Evolutionary conservation across 1,140 invertebrate species (phyloP).

Genomic region (Sarcophaga bullata): DNA sequence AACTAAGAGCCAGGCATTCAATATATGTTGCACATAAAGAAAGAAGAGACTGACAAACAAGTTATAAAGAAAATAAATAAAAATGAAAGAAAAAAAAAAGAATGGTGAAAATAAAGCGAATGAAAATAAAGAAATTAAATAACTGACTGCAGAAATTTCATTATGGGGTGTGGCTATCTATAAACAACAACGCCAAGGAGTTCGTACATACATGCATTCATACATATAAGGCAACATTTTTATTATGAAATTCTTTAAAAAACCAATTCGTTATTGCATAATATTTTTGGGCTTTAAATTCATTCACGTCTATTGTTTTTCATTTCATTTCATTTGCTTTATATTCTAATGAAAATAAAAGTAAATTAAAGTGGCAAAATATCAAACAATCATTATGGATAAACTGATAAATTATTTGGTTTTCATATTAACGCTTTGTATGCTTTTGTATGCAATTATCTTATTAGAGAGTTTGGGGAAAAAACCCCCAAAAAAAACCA

Average conservation of each 20-base stretch:
- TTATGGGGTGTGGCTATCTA: constrained; percentile 7
- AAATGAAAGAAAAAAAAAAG: no score
- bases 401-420: neutral
- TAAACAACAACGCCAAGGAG: neutral
- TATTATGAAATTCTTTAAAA: neutral
- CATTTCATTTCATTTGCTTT: neutral
- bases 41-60: no score
- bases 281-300: neutral
- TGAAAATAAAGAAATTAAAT: neutral
- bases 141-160: neutral
- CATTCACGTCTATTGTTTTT: no score
- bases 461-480: no score
- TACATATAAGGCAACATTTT: no score
- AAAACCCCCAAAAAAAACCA: no score
- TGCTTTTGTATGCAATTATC: no score
- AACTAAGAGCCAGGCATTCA: no score
- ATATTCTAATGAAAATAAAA: constrained; percentile 16
- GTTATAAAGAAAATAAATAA: no score
- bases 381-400: neutral
- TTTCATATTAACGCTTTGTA: no score
- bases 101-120: neutral
- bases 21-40: no score
- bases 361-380: neutral
- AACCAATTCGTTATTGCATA: neutral
- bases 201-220: no score